These are phyloP conservation scores for Laticauda colubrina DNA, from an alignment of 2,113 vertebrate genomes.

Conservation along the genomic window DNA sequence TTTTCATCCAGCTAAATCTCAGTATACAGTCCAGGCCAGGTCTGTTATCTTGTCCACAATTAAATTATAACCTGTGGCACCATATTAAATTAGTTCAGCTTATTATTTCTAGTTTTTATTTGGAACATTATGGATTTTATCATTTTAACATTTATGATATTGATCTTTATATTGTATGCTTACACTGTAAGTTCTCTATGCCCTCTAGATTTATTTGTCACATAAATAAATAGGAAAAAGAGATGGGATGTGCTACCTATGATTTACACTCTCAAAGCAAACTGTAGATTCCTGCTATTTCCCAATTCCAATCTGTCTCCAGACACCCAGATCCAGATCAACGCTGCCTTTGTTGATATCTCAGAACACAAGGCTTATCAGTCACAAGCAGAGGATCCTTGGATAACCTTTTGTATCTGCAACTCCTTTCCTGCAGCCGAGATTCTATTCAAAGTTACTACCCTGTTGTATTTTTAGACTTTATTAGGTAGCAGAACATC, in stretches of 20 bases:
- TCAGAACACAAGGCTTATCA: background rate
- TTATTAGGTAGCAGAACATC: background rate
- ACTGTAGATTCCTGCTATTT: background rate
- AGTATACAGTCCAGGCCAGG: no score
- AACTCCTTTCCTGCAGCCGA: background rate
- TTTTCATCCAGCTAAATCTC: no score
- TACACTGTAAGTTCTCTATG: background rate
- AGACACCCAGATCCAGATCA: background rate
- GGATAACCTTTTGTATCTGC: background rate
- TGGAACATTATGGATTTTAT: background rate
- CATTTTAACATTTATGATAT: background rate
- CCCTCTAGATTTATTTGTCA: background rate
- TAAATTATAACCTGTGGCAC: no score
- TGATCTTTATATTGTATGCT: background rate
- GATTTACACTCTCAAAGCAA: background rate
- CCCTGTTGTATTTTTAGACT: background rate
- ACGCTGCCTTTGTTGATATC: background rate
- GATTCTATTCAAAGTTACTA: background rate
- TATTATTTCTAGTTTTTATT: background rate
- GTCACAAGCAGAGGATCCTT: background rate
- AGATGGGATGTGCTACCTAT: background rate
- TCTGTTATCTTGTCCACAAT: no score
- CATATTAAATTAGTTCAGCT: background rate
- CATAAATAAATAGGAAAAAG: background rate
- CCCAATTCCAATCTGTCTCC: background rate